Evolutionary conservation across 1,140 invertebrate species (phyloP).

Genomic region (Pseudomyrmex dendroicus): DNA sequence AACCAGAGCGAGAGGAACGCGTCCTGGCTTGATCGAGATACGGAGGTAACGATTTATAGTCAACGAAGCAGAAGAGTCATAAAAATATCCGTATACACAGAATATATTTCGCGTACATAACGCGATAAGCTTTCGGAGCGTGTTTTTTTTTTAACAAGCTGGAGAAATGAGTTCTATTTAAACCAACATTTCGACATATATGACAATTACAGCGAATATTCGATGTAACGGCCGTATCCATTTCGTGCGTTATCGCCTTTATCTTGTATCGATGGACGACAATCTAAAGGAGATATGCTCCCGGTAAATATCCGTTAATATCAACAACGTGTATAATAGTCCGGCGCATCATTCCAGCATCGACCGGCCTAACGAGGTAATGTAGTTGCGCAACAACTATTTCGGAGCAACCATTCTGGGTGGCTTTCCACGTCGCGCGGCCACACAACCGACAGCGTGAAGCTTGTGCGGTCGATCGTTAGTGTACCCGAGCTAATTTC

Average conservation of each 20-base stretch:
- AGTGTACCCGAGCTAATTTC: constrained; percentile 66
- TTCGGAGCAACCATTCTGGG: constrained; percentile 44
- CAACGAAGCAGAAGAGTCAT: constrained; percentile 49
- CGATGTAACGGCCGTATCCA: constrained; percentile 43
- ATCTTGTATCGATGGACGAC: neutral
- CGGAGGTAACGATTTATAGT: constrained; percentile 67
- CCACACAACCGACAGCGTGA: constrained; percentile 34
- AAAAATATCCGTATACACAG: neutral
- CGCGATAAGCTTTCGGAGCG: constrained; percentile 13
- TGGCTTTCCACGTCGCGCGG: constrained; percentile 2
- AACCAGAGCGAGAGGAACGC: constrained; percentile 35
- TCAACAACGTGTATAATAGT: constrained; percentile 25
- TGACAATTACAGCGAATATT: constrained; percentile 62
- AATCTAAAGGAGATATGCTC: constrained; percentile 22
- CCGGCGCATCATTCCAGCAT: constrained; percentile 36
- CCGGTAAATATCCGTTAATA: constrained; percentile 63
- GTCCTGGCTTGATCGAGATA: constrained; percentile 32
- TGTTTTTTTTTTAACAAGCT: neutral
- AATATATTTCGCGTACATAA: constrained; percentile 4
- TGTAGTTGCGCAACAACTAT: constrained; percentile 63
- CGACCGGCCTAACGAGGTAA: constrained; percentile 45
- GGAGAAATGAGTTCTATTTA: neutral
- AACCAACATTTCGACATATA: neutral
- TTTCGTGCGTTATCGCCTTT: neutral
- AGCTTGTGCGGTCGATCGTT: constrained; percentile 41